Base-by-base conservation (phyloP, 2,113 vertebrate species). In the Edolisoma coerulescens region DNA sequence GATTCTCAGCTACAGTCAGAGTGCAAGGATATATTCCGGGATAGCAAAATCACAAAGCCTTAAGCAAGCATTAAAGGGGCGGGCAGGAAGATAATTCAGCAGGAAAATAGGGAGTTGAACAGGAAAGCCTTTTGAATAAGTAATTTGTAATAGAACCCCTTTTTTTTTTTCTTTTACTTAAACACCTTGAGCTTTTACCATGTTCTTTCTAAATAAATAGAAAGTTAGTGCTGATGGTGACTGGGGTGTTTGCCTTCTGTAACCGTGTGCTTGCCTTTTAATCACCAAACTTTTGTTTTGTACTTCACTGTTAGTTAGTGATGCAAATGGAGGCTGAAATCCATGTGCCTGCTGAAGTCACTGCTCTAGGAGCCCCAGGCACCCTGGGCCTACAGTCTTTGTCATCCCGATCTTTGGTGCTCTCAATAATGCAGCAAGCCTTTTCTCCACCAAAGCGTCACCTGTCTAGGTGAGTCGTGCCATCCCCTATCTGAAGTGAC, bases 391-490 rank as follows among this genome's bases (percentile, higher is more conserved):
- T 82, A 69, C 94, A 93, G 95, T 90, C 96, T 98, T 97, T 98
- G 97, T 95, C 94, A 94, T 96, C 95, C 97, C 96, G 94, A 90
- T 97, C 97, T 97, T 94, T 74, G 65, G 93, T 89, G 86, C 89
- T 97, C 95, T 98, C 97, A 97, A 93, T 98, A 98, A 98, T 97
- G 97, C 97, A 98, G 96, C 95, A 97, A 96, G 96, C 94, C 96
- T 97, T 97, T 98, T 98, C 98, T 98, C 98, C 93, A 98, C 98
- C 98, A 98, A 97, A 98, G 98, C 98, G 98, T 99, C 99, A 99
- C 98, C 99, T 99, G 99, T 99, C 99, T 98, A 97, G 98, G 98
- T 98, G 98, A 99, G 98, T 97, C 75, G 98, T 98, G 98, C 98
- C 98, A 64, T 97, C 91, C 94, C 97, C 98, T 98, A 98, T 98